These are phyloP conservation scores for Semnornis frantzii DNA, from an alignment of 2,113 vertebrate genomes.

Conservation along the genomic window DNA sequence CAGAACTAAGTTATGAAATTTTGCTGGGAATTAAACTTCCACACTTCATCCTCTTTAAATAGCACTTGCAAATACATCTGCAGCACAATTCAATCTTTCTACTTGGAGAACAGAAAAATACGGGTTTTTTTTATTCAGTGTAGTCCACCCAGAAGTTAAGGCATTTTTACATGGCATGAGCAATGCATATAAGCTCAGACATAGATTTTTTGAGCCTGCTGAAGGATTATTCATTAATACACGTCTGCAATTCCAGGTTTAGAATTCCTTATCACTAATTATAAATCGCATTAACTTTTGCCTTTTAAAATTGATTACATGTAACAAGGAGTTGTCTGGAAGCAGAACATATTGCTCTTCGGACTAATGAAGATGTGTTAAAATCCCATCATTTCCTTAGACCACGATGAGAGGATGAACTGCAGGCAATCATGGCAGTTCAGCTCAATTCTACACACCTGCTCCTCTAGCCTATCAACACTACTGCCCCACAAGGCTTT, in stretches of 20 bases:
- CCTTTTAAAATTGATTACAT: conserved; percentile 60
- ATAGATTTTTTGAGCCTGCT: conserved; percentile 4
- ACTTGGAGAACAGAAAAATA: neutral
- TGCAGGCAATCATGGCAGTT: neutral
- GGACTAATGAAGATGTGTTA: conserved; percentile 42
- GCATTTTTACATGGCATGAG: neutral
- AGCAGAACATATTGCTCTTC: conserved; percentile 25
- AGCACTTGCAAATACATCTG: neutral
- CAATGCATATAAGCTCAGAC: conserved; percentile 10
- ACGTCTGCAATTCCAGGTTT: conserved; percentile 36
- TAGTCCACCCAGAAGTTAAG: conserved; percentile 23
- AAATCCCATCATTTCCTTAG: conserved; percentile 19
- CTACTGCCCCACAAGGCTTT: neutral
- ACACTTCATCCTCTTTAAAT: neutral
- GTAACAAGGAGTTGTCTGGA: conserved; percentile 16
- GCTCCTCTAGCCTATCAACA: neutral
- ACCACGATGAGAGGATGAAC: neutral
- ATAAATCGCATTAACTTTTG: conserved; percentile 60
- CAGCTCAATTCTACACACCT: neutral
- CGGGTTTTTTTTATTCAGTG: neutral
- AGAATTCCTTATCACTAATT: conserved; percentile 40
- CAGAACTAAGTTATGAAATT: conserved; percentile 43
- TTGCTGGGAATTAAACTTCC: conserved; percentile 25
- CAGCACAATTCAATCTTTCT: conserved; percentile 1
- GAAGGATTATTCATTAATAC: conserved; percentile 46